Evolutionary conservation across 2,797 vertebrate species (phyloP).

Genomic region (Trematomus bernacchii): DNA sequence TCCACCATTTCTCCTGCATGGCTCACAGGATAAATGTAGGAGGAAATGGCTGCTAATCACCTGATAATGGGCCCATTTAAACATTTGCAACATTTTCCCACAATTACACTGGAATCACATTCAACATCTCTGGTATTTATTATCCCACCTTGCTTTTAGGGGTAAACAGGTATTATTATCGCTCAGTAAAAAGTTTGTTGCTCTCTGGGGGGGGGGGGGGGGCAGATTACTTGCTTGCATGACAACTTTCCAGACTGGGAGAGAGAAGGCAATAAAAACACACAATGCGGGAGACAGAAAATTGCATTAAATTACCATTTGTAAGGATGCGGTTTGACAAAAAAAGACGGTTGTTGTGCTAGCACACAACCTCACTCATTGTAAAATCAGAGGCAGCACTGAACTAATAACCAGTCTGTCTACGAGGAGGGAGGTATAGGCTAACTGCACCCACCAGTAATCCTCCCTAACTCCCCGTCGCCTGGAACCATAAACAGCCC

Average conservation of each 20-base stretch:
- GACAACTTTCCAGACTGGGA: constrained; percentile 34
- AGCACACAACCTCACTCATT: constrained; percentile 48
- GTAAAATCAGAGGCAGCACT: constrained; percentile 60
- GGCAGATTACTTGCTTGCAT: constrained; percentile 8
- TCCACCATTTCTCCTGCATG: constrained; percentile 36
- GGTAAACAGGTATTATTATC: constrained; percentile 50
- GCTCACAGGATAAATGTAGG: constrained; percentile 44
- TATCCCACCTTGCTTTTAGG: constrained; percentile 16
- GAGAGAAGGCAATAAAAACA: constrained; percentile 50
- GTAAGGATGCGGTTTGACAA: constrained; percentile 56
- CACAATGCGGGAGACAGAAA: constrained; percentile 48
- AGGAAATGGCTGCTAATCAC: constrained; percentile 66
- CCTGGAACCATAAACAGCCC: constrained; percentile 57
- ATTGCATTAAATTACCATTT: constrained; percentile 40
- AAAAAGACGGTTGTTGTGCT: constrained; percentile 19
- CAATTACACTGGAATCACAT: constrained; percentile 30
- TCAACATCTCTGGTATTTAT: constrained; percentile 27
- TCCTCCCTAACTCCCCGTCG: constrained; percentile 50
- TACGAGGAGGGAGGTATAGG: constrained; percentile 35
- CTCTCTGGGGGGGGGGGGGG: background rate
- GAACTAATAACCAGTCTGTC: constrained; percentile 55
- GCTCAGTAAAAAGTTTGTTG: constrained; percentile 44
- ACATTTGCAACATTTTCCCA: constrained; percentile 40
- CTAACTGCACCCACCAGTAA: constrained; percentile 39
- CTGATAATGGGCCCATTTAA: constrained; percentile 39